These are phyloP conservation scores for Brachionus plicatilis DNA, from an alignment of 1,140 invertebrate genomes.

Conservation along the genomic window DNA sequence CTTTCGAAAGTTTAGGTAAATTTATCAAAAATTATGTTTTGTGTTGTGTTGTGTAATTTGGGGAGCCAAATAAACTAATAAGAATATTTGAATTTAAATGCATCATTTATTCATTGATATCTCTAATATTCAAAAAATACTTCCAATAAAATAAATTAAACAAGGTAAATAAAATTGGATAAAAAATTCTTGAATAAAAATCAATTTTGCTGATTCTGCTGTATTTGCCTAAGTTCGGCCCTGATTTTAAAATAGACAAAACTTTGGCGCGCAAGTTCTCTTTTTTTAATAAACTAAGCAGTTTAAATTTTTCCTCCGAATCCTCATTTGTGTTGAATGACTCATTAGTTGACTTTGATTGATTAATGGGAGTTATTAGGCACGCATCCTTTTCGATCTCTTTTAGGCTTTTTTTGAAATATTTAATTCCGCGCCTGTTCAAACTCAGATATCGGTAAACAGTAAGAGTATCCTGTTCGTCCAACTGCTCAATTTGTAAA, in stretches of 20 bases:
- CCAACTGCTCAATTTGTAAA: constrained; percentile 72
- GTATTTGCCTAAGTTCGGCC: constrained; percentile 45
- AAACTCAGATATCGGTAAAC: neutral
- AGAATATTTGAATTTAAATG: too few species aligned
- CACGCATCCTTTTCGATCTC: neutral
- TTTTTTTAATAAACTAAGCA: constrained; percentile 42
- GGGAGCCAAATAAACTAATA: too few species aligned
- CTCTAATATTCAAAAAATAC: constrained; percentile 48
- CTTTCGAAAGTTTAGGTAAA: too few species aligned
- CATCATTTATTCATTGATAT: neutral
- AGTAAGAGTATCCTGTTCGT: constrained; percentile 10
- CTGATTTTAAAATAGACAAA: constrained; percentile 42
- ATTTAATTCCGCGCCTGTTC: neutral
- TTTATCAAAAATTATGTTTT: too few species aligned
- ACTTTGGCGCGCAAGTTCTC: constrained; percentile 40
- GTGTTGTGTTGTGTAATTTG: too few species aligned
- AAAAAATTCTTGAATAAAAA: constrained; percentile 56
- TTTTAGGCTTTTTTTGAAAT: neutral
- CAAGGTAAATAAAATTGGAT: constrained; percentile 57
- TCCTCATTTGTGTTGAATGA: constrained; percentile 33
- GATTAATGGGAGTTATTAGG: neutral
- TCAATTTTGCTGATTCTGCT: constrained; percentile 57
- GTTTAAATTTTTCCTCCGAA: constrained; percentile 41
- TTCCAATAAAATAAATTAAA: constrained; percentile 59
- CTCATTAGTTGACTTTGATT: neutral